Evolutionary conservation across 2,113 vertebrate species (phyloP), one percentile per base, ranked within the genome.

Genomic region (Pycnonotus jocosus): DNA sequence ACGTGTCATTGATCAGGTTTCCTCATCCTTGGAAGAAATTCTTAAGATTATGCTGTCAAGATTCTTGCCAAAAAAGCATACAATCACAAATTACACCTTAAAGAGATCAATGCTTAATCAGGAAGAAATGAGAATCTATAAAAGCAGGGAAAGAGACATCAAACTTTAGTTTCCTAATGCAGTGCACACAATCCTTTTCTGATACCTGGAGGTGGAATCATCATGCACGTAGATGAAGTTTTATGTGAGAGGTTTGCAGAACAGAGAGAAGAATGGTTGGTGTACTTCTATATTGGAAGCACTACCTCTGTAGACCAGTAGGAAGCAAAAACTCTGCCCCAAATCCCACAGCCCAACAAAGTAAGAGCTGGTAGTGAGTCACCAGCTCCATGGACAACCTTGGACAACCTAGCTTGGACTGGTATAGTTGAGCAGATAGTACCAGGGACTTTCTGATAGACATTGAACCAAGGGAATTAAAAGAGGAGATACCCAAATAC

Each of bases 1-100:
- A 66, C 1, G 0, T 22, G 9, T 35, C 89, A 73, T 57, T 45
- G 3, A 82, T 30, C 6, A 31, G 0, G 1, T 61, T 77, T 61
- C 18, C 25, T 70, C 56, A 73, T 44, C 30, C 44, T 65, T 57
- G 6, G 27, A 83, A 81, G 42, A 90, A 88, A 65, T 40, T 62
- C 24, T 50, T 61, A 37, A 47, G 6, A 28, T 64, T 15, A 24
- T 9, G 2, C n/a, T 54, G n/a, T 23, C 6, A 11, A 69, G 13
- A 53, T 68, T 51, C 47, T 38, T 53, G n/a, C 33, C 73, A 90
- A 31, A 72, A 69, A 93, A 90, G 28, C 48, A 83, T 33, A 73
- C 8, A 73, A 48, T 27, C 30, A 57, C 12, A 81, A 61, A 71
- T 64, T n/a, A 38, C 7, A 3, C 31, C 12, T 71, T 65, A 53